Evolutionary conservation across 2,888 invertebrate species (phyloP).

Genomic region (Crossocerus cetratus): DNA sequence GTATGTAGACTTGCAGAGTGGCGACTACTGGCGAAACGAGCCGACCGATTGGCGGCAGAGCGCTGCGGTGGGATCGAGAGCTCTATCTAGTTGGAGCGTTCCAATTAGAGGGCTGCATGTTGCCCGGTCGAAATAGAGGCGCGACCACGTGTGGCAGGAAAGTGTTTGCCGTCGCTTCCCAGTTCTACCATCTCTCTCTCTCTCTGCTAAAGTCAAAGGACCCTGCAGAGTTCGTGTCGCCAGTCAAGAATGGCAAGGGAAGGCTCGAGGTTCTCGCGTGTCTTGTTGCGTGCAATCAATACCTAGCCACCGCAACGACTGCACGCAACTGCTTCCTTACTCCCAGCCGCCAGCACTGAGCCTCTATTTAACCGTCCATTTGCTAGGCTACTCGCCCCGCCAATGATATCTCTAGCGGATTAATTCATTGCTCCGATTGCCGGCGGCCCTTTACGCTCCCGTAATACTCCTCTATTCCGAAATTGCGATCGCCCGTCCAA

Average conservation of each 20-base stretch:
- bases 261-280: constrained; percentile 52
- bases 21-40: too few relatives aligned
- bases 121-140: too few relatives aligned
- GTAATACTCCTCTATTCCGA: not conserved
- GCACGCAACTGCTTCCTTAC: constrained; percentile 57
- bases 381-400: not conserved
- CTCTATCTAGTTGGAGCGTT: not conserved
- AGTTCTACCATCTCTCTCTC: not conserved
- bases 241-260: constrained; percentile 25
- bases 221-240: constrained; percentile 9
- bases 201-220: not conserved
- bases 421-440: not conserved
- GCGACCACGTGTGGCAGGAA: not conserved
- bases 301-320: constrained; percentile 28
- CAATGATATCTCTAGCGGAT: not conserved
- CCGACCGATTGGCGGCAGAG: too few relatives aligned
- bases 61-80: not conserved
- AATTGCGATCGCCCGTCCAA: not conserved
- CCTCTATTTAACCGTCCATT: not conserved
- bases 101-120: not conserved
- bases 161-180: not conserved
- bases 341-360: constrained; percentile 24
- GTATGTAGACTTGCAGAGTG: too few relatives aligned
- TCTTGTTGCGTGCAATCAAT: constrained; percentile 62
- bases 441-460: not conserved